Evolutionary conservation across 2,888 invertebrate genomes (phyloP).

Genomic region (Drosophila anomalata): DNA sequence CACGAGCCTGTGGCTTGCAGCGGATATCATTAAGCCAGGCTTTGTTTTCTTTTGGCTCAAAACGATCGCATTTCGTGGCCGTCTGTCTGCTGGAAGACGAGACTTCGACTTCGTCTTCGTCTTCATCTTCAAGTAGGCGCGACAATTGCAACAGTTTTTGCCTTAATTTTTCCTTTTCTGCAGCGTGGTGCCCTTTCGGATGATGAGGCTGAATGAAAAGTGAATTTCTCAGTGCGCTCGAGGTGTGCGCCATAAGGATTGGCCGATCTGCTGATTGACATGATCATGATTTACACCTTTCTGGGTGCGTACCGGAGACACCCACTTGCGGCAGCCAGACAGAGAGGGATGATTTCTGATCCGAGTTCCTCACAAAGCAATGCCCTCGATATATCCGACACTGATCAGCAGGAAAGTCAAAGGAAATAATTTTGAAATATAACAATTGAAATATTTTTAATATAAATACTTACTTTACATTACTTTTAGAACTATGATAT

Average conservation of each 20-base stretch:
- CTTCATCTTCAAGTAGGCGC: slow-evolving; percentile 72
- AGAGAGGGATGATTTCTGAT: slow-evolving; percentile 18
- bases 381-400: slow-evolving; percentile 51
- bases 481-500: too few species aligned
- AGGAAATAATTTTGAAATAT: too few species aligned
- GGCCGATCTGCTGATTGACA: slow-evolving; percentile 80
- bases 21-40: slow-evolving; percentile 79
- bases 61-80: slow-evolving; percentile 38
- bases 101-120: slow-evolving; percentile 42
- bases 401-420: slow-evolving; percentile 2
- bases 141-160: slow-evolving; percentile 78
- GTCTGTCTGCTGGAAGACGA: slow-evolving; percentile 14
- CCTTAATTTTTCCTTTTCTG: slow-evolving; percentile 26
- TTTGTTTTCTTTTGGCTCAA: slow-evolving; percentile 66
- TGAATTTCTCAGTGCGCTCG: slow-evolving; percentile 60
- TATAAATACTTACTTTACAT: too few species aligned
- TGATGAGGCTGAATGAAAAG: slow-evolving; percentile 73
- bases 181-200: slow-evolving; percentile 10
- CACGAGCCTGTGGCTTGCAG: slow-evolving; percentile 49
- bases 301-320: slow-evolving; percentile 77
- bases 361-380: slow-evolving; percentile 36
- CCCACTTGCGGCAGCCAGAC: slow-evolving; percentile 50
- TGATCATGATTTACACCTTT: slow-evolving; percentile 83
- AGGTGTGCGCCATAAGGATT: slow-evolving; percentile 61
- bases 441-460: too few species aligned